Base-by-base conservation (phyloP, 2,113 vertebrate genomes). In the Chlorodrepanis virens region DNA sequence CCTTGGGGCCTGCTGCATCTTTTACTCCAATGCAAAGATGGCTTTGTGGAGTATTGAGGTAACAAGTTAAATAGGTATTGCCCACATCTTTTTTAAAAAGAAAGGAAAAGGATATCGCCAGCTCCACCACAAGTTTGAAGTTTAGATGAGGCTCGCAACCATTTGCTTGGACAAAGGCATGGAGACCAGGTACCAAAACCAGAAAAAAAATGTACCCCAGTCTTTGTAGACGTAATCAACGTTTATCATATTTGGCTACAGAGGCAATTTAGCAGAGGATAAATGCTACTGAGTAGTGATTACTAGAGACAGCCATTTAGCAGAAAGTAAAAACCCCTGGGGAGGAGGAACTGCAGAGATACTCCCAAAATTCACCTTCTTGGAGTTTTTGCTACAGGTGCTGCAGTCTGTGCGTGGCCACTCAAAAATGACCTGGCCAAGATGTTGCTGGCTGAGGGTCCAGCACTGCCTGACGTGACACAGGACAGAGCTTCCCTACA, bases 41-140 rank as follows among this genome's bases (percentile, higher is more conserved):
- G 47, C 59, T 87, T 76, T 75, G 54, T 35, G 74, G 59, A 54
- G 64, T 27, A 6, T 7, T 94, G 71, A 82, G 67, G 71, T 94
- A 84, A 92, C 49, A 95, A 87, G 86, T 59, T 31, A 93, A 95
- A 94, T 27, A 78, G n/a, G 53, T 14, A 27, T 53, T 85, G 60
- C 44, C n/a, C 6, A 1, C 12, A 40, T 17, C 17, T 20, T 17
- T 72, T 94, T 79, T 12, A 75, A 77, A 83, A 83, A 67, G 67
- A 75, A 64, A 93, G 2, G 11, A 20, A 56, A 60, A 75, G 77
- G 59, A 54, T 81, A 40, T 64, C 1, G 0, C 13, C 16, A 45
- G 20, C 14, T 49, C 3, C 2, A 4, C 4, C 35, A 31, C 31
- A 75, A 33, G 25, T 63, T 7, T 80, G 87, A 95, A 29, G 28